Base-by-base conservation (phyloP, 2,888 invertebrate species). In the Sympetrum striolatum region DNA sequence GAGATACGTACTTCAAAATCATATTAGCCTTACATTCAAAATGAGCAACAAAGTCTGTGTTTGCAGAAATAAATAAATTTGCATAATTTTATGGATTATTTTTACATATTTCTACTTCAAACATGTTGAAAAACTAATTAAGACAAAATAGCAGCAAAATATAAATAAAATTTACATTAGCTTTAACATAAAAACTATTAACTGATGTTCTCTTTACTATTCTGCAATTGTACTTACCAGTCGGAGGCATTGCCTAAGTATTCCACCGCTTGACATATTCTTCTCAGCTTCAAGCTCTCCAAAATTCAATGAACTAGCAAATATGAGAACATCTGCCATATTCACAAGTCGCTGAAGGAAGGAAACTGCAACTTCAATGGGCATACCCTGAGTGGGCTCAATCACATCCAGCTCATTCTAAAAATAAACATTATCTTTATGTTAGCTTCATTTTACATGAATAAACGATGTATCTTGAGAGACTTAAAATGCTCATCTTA, bases 201-300 rank as follows among this genome's bases (percentile, higher is more conserved):
- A 48, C 44, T 22, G 6, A 25, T 44, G n/a, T 81, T 90, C 39
- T 79, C 39, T 81, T 80, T 8, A 53, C 22, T 31, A 5, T 80
- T 25, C 15, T n/a, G 35, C 12, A 22, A 80, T 39, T 92, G 93
- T 80, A 91, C 96, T 95, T 94, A 97, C 98, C 95, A 99, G 95
- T 94, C 99, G 95, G 91, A 99, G 95, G 93, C 99, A 99, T 94
- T 99, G 99, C 91, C 99, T 95, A 90, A 99, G 95, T 92, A 99
- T 99, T 82, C 99, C 99, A n/a, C 99, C 99, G 93, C 98, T 98
- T 90, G 99, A 98, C 99, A 99, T 99, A 94, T 99, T 99, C 95
- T 99, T 99, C 95, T 99, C 99, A 0, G 99, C 98, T 94, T 99
- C 99, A 81, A 99, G 95, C 94, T 99, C 99, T 44, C 98, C 98